Conservation (phyloP, 2,797 vertebrate species). For the Micromesistius poutassou region DNA sequence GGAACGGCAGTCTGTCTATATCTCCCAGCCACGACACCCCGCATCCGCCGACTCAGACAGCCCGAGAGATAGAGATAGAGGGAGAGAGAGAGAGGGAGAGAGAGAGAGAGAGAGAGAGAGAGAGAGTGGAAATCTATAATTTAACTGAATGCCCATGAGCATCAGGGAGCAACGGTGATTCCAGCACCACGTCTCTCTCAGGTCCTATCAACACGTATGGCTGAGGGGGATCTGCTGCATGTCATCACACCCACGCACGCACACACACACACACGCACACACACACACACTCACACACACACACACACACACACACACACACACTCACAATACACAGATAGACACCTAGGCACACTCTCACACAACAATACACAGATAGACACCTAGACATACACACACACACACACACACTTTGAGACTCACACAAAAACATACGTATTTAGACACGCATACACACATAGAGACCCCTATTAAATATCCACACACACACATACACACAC, state of each 20-base stretch:
- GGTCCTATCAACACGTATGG: slow-evolving; percentile 45
- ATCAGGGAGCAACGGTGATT: slow-evolving; percentile 59
- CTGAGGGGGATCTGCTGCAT: slow-evolving; percentile 47
- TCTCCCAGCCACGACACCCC: slow-evolving; percentile 56
- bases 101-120: slow-evolving; percentile 16
- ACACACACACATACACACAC: slow-evolving; percentile 14
- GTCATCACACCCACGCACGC: too few relatives aligned
- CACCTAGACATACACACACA: background rate
- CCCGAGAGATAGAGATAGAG: slow-evolving; percentile 18
- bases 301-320: too few relatives aligned
- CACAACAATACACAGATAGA: too few relatives aligned
- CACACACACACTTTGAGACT: background rate
- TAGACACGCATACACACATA: background rate
- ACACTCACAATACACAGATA: background rate
- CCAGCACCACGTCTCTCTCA: slow-evolving; percentile 48
- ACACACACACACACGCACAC: too few relatives aligned
- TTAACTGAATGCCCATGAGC: slow-evolving; percentile 70
- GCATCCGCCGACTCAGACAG: slow-evolving; percentile 41
- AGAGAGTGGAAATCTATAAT: slow-evolving; percentile 62
- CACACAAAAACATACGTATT: background rate
- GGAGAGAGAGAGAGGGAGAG: slow-evolving; percentile 42
- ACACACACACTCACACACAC: too few relatives aligned
- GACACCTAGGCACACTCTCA: background rate
- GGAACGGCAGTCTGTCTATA: slow-evolving; percentile 62
- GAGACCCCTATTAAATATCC: background rate